These are phyloP conservation scores for Boulengeromyrus knoepffleri DNA, from an alignment of 2,113 vertebrate species.

Conservation along the genomic window DNA sequence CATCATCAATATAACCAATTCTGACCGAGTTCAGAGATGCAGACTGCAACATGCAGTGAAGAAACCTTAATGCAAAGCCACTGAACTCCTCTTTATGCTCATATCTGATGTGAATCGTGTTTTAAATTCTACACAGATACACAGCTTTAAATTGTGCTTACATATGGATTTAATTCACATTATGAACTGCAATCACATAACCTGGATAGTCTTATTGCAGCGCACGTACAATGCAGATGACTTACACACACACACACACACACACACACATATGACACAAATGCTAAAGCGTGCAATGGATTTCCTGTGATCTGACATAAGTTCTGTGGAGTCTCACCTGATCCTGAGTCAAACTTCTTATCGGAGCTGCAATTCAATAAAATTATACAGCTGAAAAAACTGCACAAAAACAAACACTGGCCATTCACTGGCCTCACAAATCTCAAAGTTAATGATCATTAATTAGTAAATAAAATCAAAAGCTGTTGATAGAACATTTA, in stretches of 20 bases:
- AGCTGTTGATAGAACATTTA: neutral
- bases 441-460: neutral
- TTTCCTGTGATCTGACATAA: neutral
- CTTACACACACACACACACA: neutral
- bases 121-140: neutral
- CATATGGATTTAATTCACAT: neutral
- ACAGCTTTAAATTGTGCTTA: neutral
- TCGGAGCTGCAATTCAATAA: constrained; percentile 68
- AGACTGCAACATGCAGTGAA: neutral
- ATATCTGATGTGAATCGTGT: neutral
- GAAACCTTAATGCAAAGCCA: neutral
- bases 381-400: neutral
- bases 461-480: neutral
- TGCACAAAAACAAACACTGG: neutral
- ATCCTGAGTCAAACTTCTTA: constrained; percentile 93
- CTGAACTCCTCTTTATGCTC: neutral
- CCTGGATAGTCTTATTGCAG: neutral
- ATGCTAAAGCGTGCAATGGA: neutral
- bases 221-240: neutral
- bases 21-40: neutral
- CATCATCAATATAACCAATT: neutral
- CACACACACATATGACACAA: neutral
- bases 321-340: constrained; percentile 66
- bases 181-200: neutral
- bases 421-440: neutral